Evolutionary conservation across 2,888 invertebrate genomes (phyloP).

Genomic region (Ennomos quercinarius): DNA sequence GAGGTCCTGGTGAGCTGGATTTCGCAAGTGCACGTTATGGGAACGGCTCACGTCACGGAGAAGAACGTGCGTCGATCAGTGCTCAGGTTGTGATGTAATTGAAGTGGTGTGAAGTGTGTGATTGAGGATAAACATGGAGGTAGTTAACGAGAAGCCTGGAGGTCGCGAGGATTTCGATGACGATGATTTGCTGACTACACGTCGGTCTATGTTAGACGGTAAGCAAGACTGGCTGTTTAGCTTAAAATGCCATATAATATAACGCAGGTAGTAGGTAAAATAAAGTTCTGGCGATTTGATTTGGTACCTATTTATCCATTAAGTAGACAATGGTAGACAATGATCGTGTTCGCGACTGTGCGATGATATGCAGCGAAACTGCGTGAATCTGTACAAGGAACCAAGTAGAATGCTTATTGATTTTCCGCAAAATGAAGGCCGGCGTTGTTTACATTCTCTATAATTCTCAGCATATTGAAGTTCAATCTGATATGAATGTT

Average conservation of each 20-base stretch:
- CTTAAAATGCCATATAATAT: neutral
- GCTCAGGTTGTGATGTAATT: constrained; percentile 58
- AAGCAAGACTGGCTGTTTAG: constrained; percentile 42
- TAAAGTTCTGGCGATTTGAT: neutral
- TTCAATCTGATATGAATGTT: too few relatives aligned
- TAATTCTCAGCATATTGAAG: constrained; percentile 1
- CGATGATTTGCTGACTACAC: constrained; percentile 61
- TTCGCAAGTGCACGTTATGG: constrained; percentile 49
- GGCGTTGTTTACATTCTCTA: constrained; percentile 31
- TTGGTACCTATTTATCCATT: too few relatives aligned
- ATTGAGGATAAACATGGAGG: constrained; percentile 65
- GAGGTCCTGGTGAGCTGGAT: constrained; percentile 55
- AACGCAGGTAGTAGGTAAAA: neutral
- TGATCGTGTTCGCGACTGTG: constrained; percentile 45
- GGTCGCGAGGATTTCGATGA: constrained; percentile 71
- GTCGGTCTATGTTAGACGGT: constrained; percentile 83
- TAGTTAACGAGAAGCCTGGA: constrained; percentile 64
- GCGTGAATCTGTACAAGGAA: constrained; percentile 40
- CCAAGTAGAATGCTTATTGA: constrained; percentile 46
- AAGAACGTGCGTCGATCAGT: constrained; percentile 49
- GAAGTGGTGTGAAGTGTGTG: constrained; percentile 54
- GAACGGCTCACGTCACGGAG: constrained; percentile 51
- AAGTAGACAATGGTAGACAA: constrained; percentile 27
- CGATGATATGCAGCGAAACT: constrained; percentile 40
- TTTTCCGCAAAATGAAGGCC: constrained; percentile 46